Conservation (phyloP, 2,888 invertebrate genomes). For the Drosophila anomelani region DNA sequence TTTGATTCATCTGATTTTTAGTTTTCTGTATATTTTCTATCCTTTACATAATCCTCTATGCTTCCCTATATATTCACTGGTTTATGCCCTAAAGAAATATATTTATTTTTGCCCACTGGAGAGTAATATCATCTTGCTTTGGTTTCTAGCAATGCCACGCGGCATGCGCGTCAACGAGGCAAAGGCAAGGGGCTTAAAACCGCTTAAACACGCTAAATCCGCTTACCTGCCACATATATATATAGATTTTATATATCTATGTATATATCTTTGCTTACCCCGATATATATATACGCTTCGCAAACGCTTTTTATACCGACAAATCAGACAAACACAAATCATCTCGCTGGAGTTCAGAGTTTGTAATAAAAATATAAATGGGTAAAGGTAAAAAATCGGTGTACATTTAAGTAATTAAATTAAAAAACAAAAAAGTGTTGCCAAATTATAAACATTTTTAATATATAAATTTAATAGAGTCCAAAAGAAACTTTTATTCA, state of each 20-base stretch:
- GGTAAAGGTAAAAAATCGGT: constrained; percentile 21
- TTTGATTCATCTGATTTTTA: too few species aligned
- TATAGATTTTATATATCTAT: background rate
- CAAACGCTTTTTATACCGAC: constrained; percentile 9
- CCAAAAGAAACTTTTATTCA: background rate
- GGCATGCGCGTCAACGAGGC: constrained; percentile 65
- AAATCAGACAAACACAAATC: constrained; percentile 24
- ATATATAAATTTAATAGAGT: background rate
- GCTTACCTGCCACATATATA: constrained; percentile 33
- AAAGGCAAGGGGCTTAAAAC: constrained; percentile 59
- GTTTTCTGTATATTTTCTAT: too few species aligned
- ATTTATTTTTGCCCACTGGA: background rate
- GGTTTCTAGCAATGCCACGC: constrained; percentile 80
- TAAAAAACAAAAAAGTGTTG: background rate
- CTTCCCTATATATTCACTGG: background rate
- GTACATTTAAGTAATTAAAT: constrained; percentile 1
- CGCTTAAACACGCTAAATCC: constrained; percentile 54
- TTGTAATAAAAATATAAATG: constrained; percentile 14
- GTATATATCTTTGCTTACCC: constrained; percentile 17
- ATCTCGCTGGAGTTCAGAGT: constrained; percentile 11
- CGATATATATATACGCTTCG: constrained; percentile 13
- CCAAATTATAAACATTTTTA: background rate
- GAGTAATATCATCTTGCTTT: constrained; percentile 50
- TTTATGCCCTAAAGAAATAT: background rate
- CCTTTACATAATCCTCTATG: background rate